A percentile compares a stretch with the other conserved stretches of the same genome.
phyloP scores from a whole-genome alignment of 2,797 vertebrate species.

The Rhynchonycteris naso region DNA sequence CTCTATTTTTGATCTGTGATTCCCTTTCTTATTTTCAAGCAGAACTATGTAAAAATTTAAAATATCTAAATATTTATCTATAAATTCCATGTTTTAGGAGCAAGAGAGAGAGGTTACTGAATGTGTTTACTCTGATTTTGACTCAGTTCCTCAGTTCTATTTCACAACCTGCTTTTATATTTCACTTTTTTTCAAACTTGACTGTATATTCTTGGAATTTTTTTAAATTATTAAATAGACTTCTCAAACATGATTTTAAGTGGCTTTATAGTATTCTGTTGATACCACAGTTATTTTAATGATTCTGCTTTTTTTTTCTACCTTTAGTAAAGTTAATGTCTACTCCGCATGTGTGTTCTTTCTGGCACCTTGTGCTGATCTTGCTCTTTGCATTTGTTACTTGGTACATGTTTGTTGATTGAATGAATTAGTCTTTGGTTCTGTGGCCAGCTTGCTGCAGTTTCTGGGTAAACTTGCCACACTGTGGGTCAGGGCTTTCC shows the following conservation, averaged over 20 bases:
- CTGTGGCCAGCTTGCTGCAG: not conserved
- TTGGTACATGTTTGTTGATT: not conserved
- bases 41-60: conserved; percentile 7
- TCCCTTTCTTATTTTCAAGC: conserved; percentile 32
- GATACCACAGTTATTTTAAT: not conserved
- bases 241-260: conserved; percentile 22
- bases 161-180: conserved; percentile 28
- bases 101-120: not conserved
- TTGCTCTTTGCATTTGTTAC: not conserved
- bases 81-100: conserved; percentile 18
- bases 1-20: conserved; percentile 33
- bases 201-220: conserved; percentile 49
- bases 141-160: conserved; percentile 60
- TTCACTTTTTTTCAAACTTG: conserved; percentile 37
- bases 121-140: conserved; percentile 19
- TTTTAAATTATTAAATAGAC: not conserved
- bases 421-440: not conserved
- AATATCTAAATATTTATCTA: not conserved
- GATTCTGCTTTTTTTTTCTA: not conserved
- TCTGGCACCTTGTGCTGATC: not conserved
- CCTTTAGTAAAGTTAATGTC: not conserved
- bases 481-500: not conserved
- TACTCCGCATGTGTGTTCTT: not conserved
- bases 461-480: not conserved
- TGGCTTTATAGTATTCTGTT: not conserved